Evolutionary conservation across 2,888 invertebrate genomes (phyloP).

Genomic region (Patella depressa): DNA sequence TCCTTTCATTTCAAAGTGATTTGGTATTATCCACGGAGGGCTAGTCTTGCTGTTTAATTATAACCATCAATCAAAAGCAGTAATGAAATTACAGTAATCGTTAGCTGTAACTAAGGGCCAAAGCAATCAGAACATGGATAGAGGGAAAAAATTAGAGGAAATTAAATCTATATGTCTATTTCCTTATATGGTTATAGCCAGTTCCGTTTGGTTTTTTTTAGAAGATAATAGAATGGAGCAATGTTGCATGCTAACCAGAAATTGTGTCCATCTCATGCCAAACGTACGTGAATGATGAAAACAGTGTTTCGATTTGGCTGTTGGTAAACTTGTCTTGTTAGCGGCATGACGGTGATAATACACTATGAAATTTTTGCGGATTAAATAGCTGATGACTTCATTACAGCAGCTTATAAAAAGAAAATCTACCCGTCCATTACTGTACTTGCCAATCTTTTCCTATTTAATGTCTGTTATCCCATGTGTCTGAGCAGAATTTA

Average conservation of each 20-base stretch:
- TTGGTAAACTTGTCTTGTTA: too few species aligned
- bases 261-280: too few species aligned
- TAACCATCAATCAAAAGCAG: conserved; percentile 44
- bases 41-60: conserved; percentile 34
- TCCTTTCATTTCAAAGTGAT: conserved; percentile 40
- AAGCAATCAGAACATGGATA: conserved; percentile 27
- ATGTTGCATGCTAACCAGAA: not conserved
- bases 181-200: conserved; percentile 21
- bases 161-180: conserved; percentile 31
- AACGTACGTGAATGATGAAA: too few species aligned
- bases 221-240: not conserved
- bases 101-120: conserved; percentile 25
- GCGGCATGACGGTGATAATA: too few species aligned
- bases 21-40: conserved; percentile 22
- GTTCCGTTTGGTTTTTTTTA: not conserved
- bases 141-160: conserved; percentile 23
- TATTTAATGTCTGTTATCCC: conserved; percentile 8
- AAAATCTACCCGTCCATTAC: conserved; percentile 26
- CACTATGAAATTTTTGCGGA: conserved; percentile 17
- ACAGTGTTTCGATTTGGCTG: too few species aligned
- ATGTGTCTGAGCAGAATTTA: conserved; percentile 4
- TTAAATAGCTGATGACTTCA: conserved; percentile 28
- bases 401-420: conserved; percentile 28
- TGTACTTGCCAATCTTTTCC: conserved; percentile 20
- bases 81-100: conserved; percentile 49